Percentiles rank a stretch among this genome's conserved stretches.
phyloP scores from a whole-genome alignment of 2,113 vertebrate species.

The Chitala chitala region DNA sequence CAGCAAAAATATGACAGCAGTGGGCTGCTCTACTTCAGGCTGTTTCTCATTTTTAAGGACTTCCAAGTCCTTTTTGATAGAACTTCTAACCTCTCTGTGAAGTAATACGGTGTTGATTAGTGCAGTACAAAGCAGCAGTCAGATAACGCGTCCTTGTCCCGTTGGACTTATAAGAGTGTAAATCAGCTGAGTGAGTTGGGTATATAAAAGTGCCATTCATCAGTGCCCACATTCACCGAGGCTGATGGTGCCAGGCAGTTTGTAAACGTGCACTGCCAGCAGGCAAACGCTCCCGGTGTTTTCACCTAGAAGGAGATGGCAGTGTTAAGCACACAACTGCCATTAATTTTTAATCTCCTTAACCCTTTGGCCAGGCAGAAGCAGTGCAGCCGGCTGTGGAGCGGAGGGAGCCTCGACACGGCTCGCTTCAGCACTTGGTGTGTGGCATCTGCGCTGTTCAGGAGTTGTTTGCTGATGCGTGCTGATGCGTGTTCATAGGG shows the following conservation, averaged over 20 bases:
- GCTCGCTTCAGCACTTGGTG: neutral
- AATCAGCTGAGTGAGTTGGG: too few species aligned
- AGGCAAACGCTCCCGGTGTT: neutral
- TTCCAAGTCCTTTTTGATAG: too few species aligned
- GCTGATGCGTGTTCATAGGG: neutral
- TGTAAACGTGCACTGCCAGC: neutral
- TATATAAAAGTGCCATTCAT: too few species aligned
- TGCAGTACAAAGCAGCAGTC: too few species aligned
- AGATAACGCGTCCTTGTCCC: too few species aligned
- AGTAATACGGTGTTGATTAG: too few species aligned
- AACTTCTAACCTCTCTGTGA: too few species aligned
- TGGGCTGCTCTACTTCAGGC: too few species aligned
- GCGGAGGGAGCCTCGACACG: neutral
- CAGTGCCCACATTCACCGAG: neutral
- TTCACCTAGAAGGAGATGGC: neutral
- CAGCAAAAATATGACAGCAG: too few species aligned
- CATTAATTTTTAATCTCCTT: constrained; percentile 13
- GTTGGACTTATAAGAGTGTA: too few species aligned
- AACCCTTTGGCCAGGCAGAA: neutral
- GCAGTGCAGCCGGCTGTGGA: neutral
- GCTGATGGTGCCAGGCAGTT: neutral
- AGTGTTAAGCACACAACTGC: neutral
- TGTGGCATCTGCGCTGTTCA: neutral
- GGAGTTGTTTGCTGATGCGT: neutral
- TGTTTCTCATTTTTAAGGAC: too few species aligned